phyloP scores from a whole-genome alignment of 2,888 invertebrate genomes.

The Euplexia lucipara region DNA sequence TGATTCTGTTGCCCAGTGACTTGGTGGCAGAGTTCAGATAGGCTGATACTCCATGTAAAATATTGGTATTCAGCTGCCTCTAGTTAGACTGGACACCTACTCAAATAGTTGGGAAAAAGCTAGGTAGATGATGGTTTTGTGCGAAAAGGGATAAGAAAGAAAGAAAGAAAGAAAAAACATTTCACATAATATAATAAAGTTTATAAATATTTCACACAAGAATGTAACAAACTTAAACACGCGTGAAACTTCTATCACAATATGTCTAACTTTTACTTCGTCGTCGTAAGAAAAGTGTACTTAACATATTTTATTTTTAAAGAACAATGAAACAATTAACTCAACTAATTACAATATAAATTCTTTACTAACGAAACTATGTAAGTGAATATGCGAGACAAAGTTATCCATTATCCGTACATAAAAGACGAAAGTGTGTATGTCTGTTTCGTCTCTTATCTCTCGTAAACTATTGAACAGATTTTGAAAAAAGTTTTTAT shows the following conservation, averaged over 20 bases:
- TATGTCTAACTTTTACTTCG: constrained; percentile 27
- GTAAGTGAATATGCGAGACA: background rate
- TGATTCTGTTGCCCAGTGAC: no score
- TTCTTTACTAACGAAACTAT: constrained; percentile 9
- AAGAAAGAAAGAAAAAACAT: no score
- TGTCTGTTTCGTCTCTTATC: background rate
- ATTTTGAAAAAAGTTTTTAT: no score
- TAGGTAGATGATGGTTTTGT: no score
- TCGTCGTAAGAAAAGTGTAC: background rate
- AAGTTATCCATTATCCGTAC: background rate
- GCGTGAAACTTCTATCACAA: background rate
- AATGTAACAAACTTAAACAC: background rate
- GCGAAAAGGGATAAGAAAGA: no score
- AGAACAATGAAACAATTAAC: constrained; percentile 39
- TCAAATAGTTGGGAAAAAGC: no score
- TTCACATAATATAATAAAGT: no score
- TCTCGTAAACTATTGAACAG: background rate
- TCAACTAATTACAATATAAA: constrained; percentile 25
- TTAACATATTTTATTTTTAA: background rate
- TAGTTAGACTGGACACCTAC: no score
- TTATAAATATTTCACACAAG: background rate
- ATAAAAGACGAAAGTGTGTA: background rate
- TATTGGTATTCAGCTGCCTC: no score
- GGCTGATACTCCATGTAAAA: no score
- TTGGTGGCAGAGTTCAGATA: no score